Base-by-base conservation (phyloP, 2,888 invertebrate species). In the Drosophila nr. perissopoda region DNA sequence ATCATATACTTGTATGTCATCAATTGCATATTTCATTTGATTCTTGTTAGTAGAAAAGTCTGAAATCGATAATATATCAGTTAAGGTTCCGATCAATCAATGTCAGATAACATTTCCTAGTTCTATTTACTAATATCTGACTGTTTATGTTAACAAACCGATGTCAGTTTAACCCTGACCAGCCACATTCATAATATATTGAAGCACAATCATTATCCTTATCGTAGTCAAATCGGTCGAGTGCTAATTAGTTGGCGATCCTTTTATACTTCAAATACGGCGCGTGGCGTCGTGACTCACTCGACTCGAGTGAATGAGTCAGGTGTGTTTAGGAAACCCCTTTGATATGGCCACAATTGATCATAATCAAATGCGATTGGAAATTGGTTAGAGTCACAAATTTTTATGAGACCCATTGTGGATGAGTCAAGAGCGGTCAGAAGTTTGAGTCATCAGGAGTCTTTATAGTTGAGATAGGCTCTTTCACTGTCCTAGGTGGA, bases 311-410 rank as follows among this genome's bases (percentile, higher is more conserved):
- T 21, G 2, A 21, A 45, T 83, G 84, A 83, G 52, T 83, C 83
- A 83, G 21, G n/a, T 8, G 4, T 58, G 16, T 21, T 53, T 77
- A 77, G 83, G 87, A 58, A 87, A 87, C 78, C 81, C 83, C 87
- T 45, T 83, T 42, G 57, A 61, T 66, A 68, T 58, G 48, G 31
- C 4, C 31, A n/a, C 51, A 58, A 76, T 63, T 62, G 77, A 78
- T 81, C 36, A 68, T 57, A 73, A 83, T 69, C 76, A 31, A 48
- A 16, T 48, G 45, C 51, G 63, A 57, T 61, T 40, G 48, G 56
- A 68, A 49, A 57, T 66, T 51, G 66, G 54, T 34, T 66, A 60
- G 76, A 65, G 56, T 48, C 42, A 64, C 64, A 66, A 57, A 42
- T 34, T 45, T 42, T 58, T 49, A 45, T 42, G 53, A 48, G 63